These are phyloP conservation scores for Dendrophyllia cribrosa DNA, from an alignment of 64 coral and sea anemone species.

Conservation along the genomic window DNA sequence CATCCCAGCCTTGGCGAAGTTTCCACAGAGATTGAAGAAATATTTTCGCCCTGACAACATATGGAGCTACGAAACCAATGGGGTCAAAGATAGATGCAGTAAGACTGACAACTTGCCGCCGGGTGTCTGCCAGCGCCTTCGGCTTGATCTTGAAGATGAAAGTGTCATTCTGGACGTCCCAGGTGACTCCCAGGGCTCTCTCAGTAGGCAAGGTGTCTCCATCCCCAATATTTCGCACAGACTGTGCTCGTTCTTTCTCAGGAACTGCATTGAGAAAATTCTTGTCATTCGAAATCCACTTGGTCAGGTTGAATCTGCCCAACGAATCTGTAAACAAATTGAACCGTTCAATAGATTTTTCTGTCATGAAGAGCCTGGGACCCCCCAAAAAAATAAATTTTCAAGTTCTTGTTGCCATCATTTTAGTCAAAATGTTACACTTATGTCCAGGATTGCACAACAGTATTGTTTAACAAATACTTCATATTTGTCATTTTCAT, in stretches of 20 bases:
- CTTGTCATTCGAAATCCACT: slow-evolving; percentile 42
- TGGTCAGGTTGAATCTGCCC: not conserved
- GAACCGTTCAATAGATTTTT: no score
- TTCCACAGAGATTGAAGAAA: not conserved
- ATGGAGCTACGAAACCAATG: slow-evolving; percentile 20
- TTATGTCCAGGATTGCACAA: no score
- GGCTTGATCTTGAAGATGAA: not conserved
- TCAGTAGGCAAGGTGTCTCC: not conserved
- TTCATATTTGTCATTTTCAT: no score
- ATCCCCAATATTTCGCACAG: not conserved
- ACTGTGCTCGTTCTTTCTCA: not conserved
- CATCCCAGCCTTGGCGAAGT: not conserved
- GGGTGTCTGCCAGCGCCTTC: not conserved
- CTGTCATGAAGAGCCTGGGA: no score
- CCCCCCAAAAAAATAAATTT: no score
- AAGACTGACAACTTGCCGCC: not conserved
- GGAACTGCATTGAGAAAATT: not conserved
- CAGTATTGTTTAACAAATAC: no score
- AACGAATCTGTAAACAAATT: not conserved
- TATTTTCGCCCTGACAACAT: not conserved
- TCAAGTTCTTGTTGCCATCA: no score
- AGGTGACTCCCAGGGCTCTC: slow-evolving; percentile 6
- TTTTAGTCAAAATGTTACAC: no score
- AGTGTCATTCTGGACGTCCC: not conserved
- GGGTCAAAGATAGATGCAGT: slow-evolving; percentile 21